Conservation (phyloP, 2,888 invertebrate species). For the Caenorhabditis sp. region DNA sequence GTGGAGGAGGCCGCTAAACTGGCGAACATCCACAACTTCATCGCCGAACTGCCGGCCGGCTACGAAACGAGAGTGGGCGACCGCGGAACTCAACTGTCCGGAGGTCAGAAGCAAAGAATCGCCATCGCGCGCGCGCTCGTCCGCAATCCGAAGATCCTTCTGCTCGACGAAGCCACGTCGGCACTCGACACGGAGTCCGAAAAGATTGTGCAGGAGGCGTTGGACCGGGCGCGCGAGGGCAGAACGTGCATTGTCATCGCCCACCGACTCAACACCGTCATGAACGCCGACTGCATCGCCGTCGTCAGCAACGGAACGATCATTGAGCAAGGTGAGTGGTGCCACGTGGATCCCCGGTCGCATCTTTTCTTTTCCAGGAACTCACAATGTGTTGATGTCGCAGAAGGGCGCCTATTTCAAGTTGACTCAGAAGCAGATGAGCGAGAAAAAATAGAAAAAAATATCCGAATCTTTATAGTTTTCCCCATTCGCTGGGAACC, state of each 20-base stretch:
- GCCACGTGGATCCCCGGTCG: neutral
- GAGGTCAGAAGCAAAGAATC: conserved; percentile 80
- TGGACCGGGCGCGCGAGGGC: conserved; percentile 82
- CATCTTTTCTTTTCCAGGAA: conserved; percentile 64
- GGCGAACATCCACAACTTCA: conserved; percentile 81
- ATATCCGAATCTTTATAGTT: neutral
- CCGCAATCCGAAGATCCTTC: conserved; percentile 79
- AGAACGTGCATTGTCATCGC: conserved; percentile 81
- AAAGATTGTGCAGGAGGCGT: conserved; percentile 86
- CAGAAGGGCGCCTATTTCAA: conserved; percentile 66
- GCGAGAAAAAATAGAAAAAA: conserved; percentile 38
- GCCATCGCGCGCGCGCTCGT: conserved; percentile 80
- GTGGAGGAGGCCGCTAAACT: conserved; percentile 79
- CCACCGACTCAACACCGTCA: conserved; percentile 81
- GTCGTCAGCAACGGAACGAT: conserved; percentile 73
- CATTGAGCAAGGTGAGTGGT: conserved; percentile 83
- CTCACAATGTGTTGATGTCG: conserved; percentile 65
- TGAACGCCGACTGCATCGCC: conserved; percentile 77
- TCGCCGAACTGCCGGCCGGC: conserved; percentile 79
- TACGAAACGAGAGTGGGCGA: conserved; percentile 80
- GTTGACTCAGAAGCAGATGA: conserved; percentile 67
- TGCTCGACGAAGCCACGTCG: conserved; percentile 78
- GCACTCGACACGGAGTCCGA: conserved; percentile 70
- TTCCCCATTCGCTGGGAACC: neutral
- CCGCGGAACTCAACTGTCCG: conserved; percentile 80